Evolutionary conservation across 2,888 invertebrate genomes (phyloP).

Genomic region (Clitarchus hookeri): DNA sequence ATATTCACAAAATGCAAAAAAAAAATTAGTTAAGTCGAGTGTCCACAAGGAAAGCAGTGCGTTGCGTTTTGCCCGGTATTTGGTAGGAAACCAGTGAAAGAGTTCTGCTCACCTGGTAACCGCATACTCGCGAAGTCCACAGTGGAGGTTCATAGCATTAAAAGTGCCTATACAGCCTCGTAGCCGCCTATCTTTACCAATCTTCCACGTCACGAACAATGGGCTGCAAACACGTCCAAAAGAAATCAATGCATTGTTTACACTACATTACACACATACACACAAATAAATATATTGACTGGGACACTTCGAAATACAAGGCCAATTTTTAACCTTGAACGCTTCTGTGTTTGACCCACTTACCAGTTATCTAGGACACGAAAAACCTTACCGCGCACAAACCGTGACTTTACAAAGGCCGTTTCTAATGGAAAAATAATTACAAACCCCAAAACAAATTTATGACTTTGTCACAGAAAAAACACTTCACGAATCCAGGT

Average conservation of each 20-base stretch:
- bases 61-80: neutral
- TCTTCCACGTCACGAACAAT: conserved; percentile 99
- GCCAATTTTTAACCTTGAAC: neutral
- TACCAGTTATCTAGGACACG: neutral
- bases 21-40: neutral
- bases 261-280: neutral
- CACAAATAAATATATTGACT: no score
- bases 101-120: conserved; percentile 70
- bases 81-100: conserved; percentile 37
- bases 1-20: neutral
- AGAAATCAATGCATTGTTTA: conserved; percentile 21
- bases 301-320: neutral
- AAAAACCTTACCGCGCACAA: neutral
- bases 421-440: neutral
- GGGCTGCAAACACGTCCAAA: conserved; percentile 69
- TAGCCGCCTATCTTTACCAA: conserved; percentile 91
- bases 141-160: conserved; percentile 93
- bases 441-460: neutral
- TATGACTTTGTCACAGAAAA: neutral
- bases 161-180: conserved; percentile 99
- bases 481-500: neutral
- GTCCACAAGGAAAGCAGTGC: conserved; percentile 8
- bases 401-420: neutral
- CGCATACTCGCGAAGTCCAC: conserved; percentile 94
- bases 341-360: neutral